Evolutionary conservation across 2,888 invertebrate genomes (phyloP).

Genomic region (Coelogynopora nodosa): DNA sequence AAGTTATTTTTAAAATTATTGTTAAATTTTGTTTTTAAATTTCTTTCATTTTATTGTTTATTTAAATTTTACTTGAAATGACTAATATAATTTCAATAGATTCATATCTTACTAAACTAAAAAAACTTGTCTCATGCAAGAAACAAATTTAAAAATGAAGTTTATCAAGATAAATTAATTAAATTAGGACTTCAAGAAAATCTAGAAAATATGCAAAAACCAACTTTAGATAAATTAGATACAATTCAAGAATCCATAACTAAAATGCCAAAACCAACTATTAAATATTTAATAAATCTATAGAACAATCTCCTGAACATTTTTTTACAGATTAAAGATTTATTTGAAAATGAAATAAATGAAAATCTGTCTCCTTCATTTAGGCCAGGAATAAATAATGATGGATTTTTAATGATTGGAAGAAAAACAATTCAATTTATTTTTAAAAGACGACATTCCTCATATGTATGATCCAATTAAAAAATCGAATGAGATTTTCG

Average conservation of each 20-base stretch:
- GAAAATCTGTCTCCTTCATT: neutral
- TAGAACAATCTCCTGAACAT: neutral
- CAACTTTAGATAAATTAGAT: neutral
- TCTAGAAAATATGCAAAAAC: too few relatives aligned
- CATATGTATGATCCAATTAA: too few relatives aligned
- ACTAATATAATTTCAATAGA: neutral
- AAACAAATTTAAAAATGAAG: neutral
- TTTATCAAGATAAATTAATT: neutral
- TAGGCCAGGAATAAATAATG: neutral
- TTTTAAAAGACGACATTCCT: too few relatives aligned
- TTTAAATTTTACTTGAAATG: neutral
- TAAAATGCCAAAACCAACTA: neutral
- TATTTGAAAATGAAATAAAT: neutral
- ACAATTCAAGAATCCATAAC: neutral
- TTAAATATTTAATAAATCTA: neutral
- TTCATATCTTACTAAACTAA: neutral
- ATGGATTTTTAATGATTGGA: neutral
- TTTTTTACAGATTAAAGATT: too few relatives aligned
- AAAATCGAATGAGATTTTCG: too few relatives aligned
- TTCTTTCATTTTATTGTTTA: too few relatives aligned
- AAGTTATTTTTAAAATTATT: neutral
- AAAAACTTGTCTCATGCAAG: neutral
- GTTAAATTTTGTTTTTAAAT: neutral
- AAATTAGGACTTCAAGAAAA: too few relatives aligned
- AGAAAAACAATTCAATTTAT: too few relatives aligned